These are phyloP conservation scores for Pammene fasciana DNA, from an alignment of 2,888 invertebrate species.

Conservation along the genomic window DNA sequence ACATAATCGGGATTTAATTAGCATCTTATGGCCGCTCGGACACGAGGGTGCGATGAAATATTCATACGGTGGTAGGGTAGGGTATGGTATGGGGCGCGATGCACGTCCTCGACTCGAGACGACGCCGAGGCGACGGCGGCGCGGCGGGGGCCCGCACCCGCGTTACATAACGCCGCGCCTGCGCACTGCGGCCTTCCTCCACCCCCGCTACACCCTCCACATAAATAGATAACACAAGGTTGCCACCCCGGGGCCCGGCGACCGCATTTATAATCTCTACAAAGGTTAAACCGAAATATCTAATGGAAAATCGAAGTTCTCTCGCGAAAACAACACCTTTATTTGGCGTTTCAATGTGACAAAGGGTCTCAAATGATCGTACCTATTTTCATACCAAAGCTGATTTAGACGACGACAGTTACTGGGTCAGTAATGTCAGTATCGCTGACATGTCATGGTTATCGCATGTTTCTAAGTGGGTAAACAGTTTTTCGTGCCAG, in stretches of 20 bases:
- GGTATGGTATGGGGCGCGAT: slow-evolving; percentile 49
- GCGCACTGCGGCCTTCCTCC: slow-evolving; percentile 67
- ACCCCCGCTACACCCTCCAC: slow-evolving; percentile 66
- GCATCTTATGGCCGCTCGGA: slow-evolving; percentile 49
- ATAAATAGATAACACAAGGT: slow-evolving; percentile 83
- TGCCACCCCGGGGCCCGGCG: slow-evolving; percentile 76
- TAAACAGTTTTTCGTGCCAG: slow-evolving; percentile 5
- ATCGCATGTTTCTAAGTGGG: slow-evolving; percentile 3
- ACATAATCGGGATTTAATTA: slow-evolving; percentile 52
- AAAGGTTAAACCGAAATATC: slow-evolving; percentile 81
- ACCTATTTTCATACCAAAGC: neutral
- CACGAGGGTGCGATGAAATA: slow-evolving; percentile 58
- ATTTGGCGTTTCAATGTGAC: slow-evolving; percentile 45
- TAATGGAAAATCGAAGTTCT: slow-evolving; percentile 73
- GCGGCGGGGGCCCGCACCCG: slow-evolving; percentile 51
- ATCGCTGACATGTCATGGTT: neutral
- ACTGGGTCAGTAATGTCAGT: neutral
- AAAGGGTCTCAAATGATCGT: neutral
- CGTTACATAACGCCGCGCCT: slow-evolving; percentile 78
- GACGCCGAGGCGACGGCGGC: slow-evolving; percentile 53
- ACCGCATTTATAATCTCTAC: slow-evolving; percentile 80
- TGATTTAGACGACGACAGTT: neutral
- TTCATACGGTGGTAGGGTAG: slow-evolving; percentile 56
- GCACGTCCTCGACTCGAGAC: slow-evolving; percentile 52
- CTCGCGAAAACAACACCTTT: slow-evolving; percentile 53